phyloP scores from a whole-genome alignment of 2,113 vertebrate species.

The Corapipo altera region DNA sequence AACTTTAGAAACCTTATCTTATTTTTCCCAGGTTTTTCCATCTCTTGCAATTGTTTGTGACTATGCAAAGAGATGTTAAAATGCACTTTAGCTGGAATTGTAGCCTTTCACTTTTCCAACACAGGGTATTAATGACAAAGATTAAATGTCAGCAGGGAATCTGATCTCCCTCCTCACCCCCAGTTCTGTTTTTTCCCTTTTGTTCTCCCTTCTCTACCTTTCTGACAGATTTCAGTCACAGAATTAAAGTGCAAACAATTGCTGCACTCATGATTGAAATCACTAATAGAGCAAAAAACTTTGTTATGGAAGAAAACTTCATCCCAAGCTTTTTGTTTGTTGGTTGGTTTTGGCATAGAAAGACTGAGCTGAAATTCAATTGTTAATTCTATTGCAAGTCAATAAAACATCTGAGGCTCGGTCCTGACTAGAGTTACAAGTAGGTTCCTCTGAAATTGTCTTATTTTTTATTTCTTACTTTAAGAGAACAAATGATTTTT shows the following conservation, averaged over 20 bases:
- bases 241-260: neutral
- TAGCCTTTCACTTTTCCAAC: neutral
- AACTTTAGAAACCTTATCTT: neutral
- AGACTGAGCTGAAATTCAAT: neutral
- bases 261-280: neutral
- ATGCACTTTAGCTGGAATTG: neutral
- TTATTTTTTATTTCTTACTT: neutral
- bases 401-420: neutral
- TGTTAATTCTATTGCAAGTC: neutral
- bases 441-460: neutral
- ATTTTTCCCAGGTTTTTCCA: neutral
- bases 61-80: neutral
- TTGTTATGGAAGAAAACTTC: neutral
- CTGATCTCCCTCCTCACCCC: neutral
- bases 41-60: neutral
- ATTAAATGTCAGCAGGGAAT: conserved; percentile 4
- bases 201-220: neutral
- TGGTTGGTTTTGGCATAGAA: neutral
- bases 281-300: neutral
- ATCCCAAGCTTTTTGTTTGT: neutral
- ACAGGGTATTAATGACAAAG: neutral
- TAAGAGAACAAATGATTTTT: neutral
- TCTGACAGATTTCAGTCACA: neutral
- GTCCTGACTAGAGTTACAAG: neutral
- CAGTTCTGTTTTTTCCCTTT: neutral